Percentiles rank a stretch among this genome's conserved stretches.
Conservation (phyloP, 2,797 vertebrate species). For the Sitta carolinensis region DNA sequence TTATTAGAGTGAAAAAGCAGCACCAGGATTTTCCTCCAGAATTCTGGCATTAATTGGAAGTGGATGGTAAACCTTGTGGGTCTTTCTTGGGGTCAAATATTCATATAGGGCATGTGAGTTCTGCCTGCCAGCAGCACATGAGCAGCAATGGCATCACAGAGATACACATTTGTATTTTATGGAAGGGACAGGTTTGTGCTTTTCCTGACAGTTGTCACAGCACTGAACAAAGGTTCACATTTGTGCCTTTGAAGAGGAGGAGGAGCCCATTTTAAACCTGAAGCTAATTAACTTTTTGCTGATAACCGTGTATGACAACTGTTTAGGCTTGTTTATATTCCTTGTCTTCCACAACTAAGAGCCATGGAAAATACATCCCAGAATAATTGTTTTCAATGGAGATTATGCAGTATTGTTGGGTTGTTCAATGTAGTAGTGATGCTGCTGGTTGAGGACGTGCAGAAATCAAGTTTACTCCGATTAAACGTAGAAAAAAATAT, state of each 20-base stretch:
- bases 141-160: background rate
- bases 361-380: background rate
- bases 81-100: background rate
- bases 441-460: background rate
- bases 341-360: background rate
- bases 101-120: background rate
- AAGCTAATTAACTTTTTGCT: background rate
- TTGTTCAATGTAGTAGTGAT: background rate
- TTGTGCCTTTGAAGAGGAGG: background rate
- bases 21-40: background rate
- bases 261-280: background rate
- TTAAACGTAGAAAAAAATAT: background rate
- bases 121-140: background rate
- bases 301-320: background rate
- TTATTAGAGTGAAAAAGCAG: background rate
- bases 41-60: background rate
- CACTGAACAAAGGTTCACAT: background rate
- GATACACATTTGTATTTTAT: background rate
- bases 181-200: background rate
- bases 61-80: background rate
- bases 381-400: background rate
- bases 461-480: background rate
- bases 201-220: background rate
- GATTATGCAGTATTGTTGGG: background rate
- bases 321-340: background rate